Conservation (phyloP, 2,888 invertebrate genomes). For the Nudaria mundana region DNA sequence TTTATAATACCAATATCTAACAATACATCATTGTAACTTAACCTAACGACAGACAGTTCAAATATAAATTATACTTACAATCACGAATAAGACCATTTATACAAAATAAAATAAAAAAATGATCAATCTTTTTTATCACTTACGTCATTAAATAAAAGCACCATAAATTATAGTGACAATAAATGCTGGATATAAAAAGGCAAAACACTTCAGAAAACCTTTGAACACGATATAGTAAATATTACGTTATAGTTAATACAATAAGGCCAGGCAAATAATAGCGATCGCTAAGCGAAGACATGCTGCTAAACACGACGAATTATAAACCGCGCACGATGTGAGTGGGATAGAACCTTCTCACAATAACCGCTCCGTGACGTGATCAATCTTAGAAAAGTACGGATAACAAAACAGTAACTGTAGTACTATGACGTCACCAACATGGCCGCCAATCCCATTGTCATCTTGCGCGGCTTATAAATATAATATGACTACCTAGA, state of each 20-base stretch:
- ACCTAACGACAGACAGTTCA: slow-evolving; percentile 37
- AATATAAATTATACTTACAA: slow-evolving; percentile 30
- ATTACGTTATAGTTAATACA: slow-evolving; percentile 29
- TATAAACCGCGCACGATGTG: too few species aligned
- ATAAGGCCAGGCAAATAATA: slow-evolving; percentile 51
- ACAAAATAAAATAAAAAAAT: slow-evolving; percentile 33
- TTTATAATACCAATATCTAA: slow-evolving; percentile 30
- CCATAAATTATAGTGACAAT: slow-evolving; percentile 37
- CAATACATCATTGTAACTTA: slow-evolving; percentile 30
- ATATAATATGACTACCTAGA: too few species aligned
- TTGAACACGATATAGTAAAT: slow-evolving; percentile 33
- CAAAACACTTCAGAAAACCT: slow-evolving; percentile 54
- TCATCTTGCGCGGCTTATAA: too few species aligned
- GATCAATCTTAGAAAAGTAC: too few species aligned
- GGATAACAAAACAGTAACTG: too few species aligned
- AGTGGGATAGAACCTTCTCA: too few species aligned
- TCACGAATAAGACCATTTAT: slow-evolving; percentile 35
- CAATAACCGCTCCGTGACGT: too few species aligned
- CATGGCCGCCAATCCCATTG: too few species aligned
- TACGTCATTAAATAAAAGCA: slow-evolving; percentile 43
- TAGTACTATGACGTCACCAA: too few species aligned
- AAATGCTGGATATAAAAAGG: slow-evolving; percentile 52
- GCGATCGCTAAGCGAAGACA: slow-evolving; percentile 52
- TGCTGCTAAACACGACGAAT: slow-evolving; percentile 25
- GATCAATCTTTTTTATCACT: slow-evolving; percentile 26